These are phyloP conservation scores for Chloropsis hardwickii DNA, from an alignment of 2,113 vertebrate species.

Conservation along the genomic window DNA sequence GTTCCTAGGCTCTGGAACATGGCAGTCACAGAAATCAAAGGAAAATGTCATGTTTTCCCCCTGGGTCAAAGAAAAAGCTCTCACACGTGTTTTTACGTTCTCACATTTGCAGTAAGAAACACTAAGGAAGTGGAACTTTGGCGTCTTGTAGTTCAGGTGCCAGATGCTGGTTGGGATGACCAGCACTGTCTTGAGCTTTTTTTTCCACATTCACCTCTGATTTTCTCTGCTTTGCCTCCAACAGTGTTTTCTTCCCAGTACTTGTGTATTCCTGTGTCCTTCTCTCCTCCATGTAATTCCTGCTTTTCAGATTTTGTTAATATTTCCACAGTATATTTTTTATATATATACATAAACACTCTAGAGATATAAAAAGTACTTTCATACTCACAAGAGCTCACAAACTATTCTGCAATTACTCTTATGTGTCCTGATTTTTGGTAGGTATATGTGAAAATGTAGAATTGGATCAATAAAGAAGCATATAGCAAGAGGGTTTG, in stretches of 20 bases:
- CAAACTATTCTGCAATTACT: not conserved
- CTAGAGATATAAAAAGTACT: not conserved
- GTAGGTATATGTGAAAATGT: not conserved
- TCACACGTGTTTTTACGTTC: not conserved
- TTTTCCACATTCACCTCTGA: not conserved
- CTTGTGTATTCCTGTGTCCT: not conserved
- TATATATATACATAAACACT: not conserved
- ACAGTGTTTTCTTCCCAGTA: not conserved
- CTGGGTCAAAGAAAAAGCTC: not conserved
- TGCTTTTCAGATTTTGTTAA: not conserved
- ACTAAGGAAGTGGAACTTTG: not conserved
- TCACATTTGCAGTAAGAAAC: not conserved
- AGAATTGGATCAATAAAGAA: not conserved
- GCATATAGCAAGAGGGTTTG: not conserved
- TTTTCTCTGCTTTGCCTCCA: not conserved
- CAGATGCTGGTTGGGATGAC: not conserved
- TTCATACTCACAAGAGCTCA: not conserved
- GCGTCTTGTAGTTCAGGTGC: not conserved
- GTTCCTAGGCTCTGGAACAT: not conserved
- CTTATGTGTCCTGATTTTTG: not conserved
- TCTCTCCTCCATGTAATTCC: not conserved
- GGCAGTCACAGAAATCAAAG: not conserved
- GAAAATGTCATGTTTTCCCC: not conserved
- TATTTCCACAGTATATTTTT: not conserved
- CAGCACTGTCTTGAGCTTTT: not conserved